Percentiles rank a stretch among this genome's conserved stretches.
Evolutionary conservation across 2,888 invertebrate species (phyloP).

Genomic region (Scaptomyza tumidula): DNA sequence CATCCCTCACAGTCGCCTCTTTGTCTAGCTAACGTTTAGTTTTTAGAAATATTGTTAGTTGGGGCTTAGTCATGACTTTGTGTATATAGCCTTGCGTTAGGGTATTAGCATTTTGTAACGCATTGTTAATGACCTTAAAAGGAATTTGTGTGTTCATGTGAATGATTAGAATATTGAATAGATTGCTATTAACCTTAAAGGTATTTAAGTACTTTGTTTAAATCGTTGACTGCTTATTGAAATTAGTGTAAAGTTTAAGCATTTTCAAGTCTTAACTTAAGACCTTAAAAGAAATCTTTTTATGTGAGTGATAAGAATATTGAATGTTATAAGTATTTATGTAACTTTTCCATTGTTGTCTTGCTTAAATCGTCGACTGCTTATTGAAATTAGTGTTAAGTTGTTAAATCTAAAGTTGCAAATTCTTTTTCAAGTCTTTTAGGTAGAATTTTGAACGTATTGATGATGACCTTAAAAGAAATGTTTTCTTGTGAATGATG

Average conservation of each 20-base stretch:
- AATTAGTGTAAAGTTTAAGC: no score
- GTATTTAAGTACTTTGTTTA: background rate
- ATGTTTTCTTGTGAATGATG: no score
- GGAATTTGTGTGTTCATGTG: background rate
- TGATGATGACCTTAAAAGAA: no score
- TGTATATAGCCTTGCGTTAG: background rate
- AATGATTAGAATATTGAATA: background rate
- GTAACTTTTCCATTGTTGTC: background rate
- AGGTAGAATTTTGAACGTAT: no score
- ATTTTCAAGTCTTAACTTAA: background rate
- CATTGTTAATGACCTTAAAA: background rate
- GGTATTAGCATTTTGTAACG: background rate
- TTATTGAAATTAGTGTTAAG: no score
- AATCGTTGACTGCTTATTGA: no score
- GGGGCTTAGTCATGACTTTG: slow-evolving; percentile 32
- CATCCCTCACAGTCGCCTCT: background rate
- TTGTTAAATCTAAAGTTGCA: no score
- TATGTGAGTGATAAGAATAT: background rate
- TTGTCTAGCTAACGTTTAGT: slow-evolving; percentile 22
- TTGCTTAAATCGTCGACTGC: background rate
- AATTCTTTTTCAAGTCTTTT: no score
- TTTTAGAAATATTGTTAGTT: background rate
- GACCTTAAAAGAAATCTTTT: background rate
- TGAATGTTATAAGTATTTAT: background rate
- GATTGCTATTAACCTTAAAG: background rate